Percentiles rank a stretch among this genome's conserved stretches.
phyloP scores from a whole-genome alignment of 2,797 vertebrate species.

The Myotis myotis region DNA sequence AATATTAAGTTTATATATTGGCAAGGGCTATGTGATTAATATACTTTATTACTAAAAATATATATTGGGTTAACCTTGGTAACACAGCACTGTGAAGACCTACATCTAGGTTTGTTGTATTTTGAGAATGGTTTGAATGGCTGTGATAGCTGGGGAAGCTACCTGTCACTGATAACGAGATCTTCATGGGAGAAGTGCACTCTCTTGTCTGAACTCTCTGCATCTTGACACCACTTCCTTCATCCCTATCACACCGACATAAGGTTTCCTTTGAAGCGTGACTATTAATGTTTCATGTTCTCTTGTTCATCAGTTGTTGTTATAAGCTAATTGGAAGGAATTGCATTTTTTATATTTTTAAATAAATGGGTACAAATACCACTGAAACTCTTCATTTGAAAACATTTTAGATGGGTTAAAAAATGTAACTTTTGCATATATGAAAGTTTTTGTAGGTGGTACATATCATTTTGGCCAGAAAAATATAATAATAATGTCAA shows the following conservation, averaged over 20 bases:
- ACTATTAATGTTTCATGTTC: not conserved
- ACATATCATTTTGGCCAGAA: conserved; percentile 7
- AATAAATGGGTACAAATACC: not conserved
- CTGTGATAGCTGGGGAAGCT: not conserved
- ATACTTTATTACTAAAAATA: not conserved
- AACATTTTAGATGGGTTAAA: not conserved
- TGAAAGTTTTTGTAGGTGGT: not conserved
- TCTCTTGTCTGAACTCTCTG: not conserved
- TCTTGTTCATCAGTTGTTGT: not conserved
- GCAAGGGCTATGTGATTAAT: not conserved
- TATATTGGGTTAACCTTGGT: not conserved
- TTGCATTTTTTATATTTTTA: not conserved
- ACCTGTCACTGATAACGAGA: fast-evolving
- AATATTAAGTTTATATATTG: conserved; percentile 5
- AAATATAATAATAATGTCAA: conserved; percentile 32
- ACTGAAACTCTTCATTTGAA: not conserved
- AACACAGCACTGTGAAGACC: not conserved
- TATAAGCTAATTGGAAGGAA: not conserved
- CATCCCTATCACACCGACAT: too few relatives aligned
- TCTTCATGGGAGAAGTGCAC: not conserved
- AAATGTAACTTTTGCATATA: not conserved
- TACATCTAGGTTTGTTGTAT: not conserved
- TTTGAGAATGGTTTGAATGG: not conserved
- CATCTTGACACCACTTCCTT: not conserved
- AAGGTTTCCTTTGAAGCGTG: not conserved